Evolutionary conservation across 2,113 vertebrate species (phyloP).

Genomic region (Semnopithecus entellus): DNA sequence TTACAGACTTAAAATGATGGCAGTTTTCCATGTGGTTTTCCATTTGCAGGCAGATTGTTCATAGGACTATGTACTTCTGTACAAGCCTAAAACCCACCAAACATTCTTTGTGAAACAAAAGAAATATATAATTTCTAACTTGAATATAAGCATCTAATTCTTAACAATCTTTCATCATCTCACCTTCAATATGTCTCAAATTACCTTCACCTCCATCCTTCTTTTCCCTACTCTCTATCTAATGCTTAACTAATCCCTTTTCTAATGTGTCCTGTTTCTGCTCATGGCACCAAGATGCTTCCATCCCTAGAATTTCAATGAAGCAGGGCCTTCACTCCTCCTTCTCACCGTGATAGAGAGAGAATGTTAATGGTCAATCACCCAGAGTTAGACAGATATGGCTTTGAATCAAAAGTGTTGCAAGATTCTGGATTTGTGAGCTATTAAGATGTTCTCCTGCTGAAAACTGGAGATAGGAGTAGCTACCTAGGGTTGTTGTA

Average conservation of each 20-base stretch:
- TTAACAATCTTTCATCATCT: not conserved
- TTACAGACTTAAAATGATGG: not conserved
- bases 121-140: not conserved
- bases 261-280: not conserved
- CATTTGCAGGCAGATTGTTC: not conserved
- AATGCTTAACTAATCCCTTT: not conserved
- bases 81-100: not conserved
- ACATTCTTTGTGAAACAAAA: not conserved
- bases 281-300: not conserved
- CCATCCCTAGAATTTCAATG: fast-evolving
- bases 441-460: not conserved
- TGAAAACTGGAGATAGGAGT: not conserved
- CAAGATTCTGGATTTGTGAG: not conserved
- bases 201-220: not conserved
- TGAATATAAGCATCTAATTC: not conserved
- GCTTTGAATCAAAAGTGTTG: not conserved
- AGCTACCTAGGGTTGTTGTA: not conserved
- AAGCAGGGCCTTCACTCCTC: fast-evolving
- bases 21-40: not conserved
- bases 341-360: too few species aligned
- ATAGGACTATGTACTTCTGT: not conserved
- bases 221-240: not conserved
- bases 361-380: not conserved
- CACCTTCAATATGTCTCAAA: not conserved
- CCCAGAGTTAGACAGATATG: not conserved